Evolutionary conservation across 2,888 invertebrate genomes (phyloP).

Genomic region (Chrysolina oricalcia): DNA sequence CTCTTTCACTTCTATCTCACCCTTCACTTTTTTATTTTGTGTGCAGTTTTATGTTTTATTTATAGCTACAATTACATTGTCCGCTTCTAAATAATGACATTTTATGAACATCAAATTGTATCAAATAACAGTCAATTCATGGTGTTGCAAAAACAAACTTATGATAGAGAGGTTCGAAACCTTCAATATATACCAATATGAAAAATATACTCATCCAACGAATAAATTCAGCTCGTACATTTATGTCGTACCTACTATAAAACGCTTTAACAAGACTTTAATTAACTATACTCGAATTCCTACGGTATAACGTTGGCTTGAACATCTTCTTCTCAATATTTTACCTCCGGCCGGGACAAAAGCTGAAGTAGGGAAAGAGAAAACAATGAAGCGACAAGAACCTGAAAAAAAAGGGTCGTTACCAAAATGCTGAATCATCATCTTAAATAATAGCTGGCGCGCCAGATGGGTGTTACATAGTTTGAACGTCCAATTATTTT

Average conservation of each 20-base stretch:
- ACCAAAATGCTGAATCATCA: slow-evolving; percentile 55
- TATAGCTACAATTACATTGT: no score
- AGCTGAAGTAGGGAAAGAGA: slow-evolving; percentile 88
- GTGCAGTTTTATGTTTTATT: no score
- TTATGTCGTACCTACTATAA: slow-evolving; percentile 34
- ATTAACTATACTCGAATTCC: slow-evolving; percentile 42
- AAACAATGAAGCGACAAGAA: slow-evolving; percentile 93
- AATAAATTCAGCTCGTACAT: neutral
- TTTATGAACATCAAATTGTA: no score
- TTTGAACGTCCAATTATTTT: slow-evolving; percentile 39
- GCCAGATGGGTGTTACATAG: slow-evolving; percentile 11
- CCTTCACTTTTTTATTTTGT: no score
- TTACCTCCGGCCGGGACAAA: slow-evolving; percentile 73
- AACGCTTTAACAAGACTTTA: slow-evolving; percentile 48
- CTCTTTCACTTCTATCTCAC: no score
- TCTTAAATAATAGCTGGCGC: slow-evolving; percentile 51
- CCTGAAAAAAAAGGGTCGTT: slow-evolving; percentile 74
- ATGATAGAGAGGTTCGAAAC: no score
- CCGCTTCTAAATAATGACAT: no score
- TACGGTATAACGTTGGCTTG: slow-evolving; percentile 42
- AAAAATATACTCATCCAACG: neutral
- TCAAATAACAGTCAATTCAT: no score
- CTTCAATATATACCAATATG: neutral
- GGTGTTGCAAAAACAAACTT: no score
- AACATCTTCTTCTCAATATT: slow-evolving; percentile 29